Evolutionary conservation across 2,113 vertebrate species (phyloP).

Genomic region (Mesitornis unicolor): DNA sequence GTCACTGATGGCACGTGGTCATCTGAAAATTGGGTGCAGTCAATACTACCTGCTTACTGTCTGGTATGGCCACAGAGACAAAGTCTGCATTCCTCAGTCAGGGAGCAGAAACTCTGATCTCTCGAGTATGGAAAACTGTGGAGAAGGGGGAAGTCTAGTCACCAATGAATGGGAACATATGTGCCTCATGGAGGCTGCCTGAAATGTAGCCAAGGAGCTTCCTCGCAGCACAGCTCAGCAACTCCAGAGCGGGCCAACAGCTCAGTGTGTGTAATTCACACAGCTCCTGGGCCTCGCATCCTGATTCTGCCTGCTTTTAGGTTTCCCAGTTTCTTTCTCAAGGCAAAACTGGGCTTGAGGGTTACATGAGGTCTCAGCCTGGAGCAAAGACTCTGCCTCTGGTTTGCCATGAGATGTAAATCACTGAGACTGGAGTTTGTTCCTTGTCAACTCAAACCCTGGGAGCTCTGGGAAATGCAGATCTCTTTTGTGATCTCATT

Average conservation of each 20-base stretch:
- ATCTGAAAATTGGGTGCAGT: background rate
- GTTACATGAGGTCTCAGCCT: background rate
- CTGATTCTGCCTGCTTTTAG: background rate
- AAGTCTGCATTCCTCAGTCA: background rate
- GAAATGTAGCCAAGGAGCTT: background rate
- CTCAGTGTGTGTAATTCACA: background rate
- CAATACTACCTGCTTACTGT: background rate
- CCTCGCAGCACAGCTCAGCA: background rate
- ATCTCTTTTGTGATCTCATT: background rate
- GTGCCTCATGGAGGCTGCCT: background rate
- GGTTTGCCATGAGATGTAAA: background rate
- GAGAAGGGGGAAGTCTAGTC: background rate
- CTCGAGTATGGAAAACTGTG: background rate
- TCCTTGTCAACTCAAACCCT: background rate
- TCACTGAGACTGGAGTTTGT: background rate
- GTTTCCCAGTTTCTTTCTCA: background rate
- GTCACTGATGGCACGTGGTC: background rate
- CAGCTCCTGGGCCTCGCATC: background rate
- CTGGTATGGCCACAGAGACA: background rate
- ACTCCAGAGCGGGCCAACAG: background rate
- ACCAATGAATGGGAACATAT: background rate
- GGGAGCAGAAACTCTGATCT: background rate
- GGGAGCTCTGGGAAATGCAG: background rate
- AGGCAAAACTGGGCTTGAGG: background rate
- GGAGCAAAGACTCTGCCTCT: background rate